phyloP scores from a whole-genome alignment of 2,797 vertebrate species.

The Aselliscus stoliczkanus region DNA sequence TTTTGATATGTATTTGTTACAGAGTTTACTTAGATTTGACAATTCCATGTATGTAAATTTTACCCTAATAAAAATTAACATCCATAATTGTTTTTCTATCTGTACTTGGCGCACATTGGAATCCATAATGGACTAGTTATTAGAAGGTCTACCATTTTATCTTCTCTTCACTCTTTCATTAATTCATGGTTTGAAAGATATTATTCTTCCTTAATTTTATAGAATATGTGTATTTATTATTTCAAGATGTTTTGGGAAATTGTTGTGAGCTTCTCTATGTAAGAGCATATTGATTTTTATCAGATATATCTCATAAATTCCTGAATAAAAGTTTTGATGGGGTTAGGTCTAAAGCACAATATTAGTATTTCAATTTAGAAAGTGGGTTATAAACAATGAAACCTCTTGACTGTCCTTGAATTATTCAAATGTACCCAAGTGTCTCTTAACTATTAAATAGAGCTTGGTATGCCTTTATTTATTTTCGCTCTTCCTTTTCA shows the following conservation, averaged over 20 bases:
- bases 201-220: constrained; percentile 35
- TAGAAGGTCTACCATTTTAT: background rate
- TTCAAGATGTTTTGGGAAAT: constrained; percentile 48
- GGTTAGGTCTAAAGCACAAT: constrained; percentile 75
- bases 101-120: background rate
- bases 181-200: background rate
- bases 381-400: constrained; percentile 60
- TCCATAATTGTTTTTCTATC: background rate
- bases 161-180: background rate
- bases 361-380: constrained; percentile 73
- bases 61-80: background rate
- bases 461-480: background rate
- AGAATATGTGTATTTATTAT: constrained; percentile 55
- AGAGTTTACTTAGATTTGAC: background rate
- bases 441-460: constrained; percentile 13
- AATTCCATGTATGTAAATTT: background rate
- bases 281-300: constrained; percentile 76
- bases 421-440: constrained; percentile 32
- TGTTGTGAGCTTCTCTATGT: constrained; percentile 66
- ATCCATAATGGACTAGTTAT: background rate
- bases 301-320: constrained; percentile 75
- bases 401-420: background rate
- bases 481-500: background rate
- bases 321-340: constrained; percentile 77
- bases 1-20: background rate